Conservation (phyloP, 2,113 vertebrate genomes). For the Amblyornis subalaris region DNA sequence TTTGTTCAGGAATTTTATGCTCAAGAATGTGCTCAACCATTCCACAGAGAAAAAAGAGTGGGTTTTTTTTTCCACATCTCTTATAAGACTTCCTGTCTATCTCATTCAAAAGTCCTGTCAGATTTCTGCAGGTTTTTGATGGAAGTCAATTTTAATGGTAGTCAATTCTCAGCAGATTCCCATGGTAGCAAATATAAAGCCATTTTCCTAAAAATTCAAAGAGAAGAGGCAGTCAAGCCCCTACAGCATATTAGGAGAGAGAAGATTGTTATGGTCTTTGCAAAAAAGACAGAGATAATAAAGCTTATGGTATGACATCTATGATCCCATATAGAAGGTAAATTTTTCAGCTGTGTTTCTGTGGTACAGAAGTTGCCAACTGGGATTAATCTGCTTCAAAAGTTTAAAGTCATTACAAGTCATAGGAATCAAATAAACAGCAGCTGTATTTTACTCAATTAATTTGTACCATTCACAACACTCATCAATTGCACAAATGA, state of each 20-base stretch:
- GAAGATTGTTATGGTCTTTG: neutral
- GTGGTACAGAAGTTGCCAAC: neutral
- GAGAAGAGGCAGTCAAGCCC: neutral
- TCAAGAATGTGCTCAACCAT: neutral
- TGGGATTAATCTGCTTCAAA: neutral
- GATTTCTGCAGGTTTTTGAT: neutral
- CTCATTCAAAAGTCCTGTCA: neutral
- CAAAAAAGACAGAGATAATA: neutral
- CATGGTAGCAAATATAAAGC: neutral
- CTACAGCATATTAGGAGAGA: neutral
- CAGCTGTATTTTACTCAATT: accelerated
- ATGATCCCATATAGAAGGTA: neutral
- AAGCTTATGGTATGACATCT: neutral
- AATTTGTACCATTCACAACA: neutral
- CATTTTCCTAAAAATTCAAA: neutral
- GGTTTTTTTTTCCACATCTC: accelerated
- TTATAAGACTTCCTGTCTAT: neutral
- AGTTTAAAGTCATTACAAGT: neutral
- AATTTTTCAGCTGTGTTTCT: neutral
- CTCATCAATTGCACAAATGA: neutral
- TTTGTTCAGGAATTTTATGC: neutral
- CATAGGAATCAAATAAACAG: neutral
- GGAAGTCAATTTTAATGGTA: neutral
- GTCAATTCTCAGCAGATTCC: neutral
- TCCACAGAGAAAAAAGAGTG: neutral